Evolutionary conservation across 64 coral and sea anemone species (phyloP), one percentile per base, ranked within the genome.

Genomic region (Acropora yongei): DNA sequence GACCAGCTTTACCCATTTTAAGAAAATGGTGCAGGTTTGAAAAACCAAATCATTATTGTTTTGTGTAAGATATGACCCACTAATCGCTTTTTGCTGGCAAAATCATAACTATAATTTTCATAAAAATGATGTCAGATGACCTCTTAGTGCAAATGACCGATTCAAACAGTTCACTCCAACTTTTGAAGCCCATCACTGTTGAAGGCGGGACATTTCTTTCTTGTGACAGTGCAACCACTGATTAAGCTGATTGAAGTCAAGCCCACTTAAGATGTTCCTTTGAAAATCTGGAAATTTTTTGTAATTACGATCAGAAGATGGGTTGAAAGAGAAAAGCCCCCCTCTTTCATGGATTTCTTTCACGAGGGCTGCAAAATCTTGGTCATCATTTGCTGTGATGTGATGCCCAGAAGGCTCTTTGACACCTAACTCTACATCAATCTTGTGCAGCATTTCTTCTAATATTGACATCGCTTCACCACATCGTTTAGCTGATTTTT

Each of bases 171-270:
- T 20, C 71, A 20, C 6, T 18, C 71, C 71, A 20, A 39, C 16
- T 74, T 18, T 74, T 30, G 39, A 74, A 30, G n/a, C 40, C 71
- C 1, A 40, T 74, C 71, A 74, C 71, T 74, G 18, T 74, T 74
- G 19, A 30, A 74, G n/a, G 41, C 71, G 45, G 78, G 47, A 49
- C 78, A 80, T 49, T 16, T 80, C 53, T 65, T 84, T 84, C n/a
- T 86, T 86, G 48, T 86, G 83, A n/a, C 4, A 4, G 3, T 68
- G 71, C 45, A 86, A 71, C 83, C 83, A 86, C 19, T 68, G 71
- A 58, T 86, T 86, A 43, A 74, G 48, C 41, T 71, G 39, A 42
- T 55, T 72, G 48, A 71, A 86, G 9, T 72, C 58, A 7, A 86
- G 39, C 69, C 45, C 58, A 46, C 19, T 71, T 68, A 86, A 45